Percentiles rank a stretch among this genome's conserved stretches.
Conservation (phyloP, 1,140 invertebrate species). For the Zaprionus kolodkinae region DNA sequence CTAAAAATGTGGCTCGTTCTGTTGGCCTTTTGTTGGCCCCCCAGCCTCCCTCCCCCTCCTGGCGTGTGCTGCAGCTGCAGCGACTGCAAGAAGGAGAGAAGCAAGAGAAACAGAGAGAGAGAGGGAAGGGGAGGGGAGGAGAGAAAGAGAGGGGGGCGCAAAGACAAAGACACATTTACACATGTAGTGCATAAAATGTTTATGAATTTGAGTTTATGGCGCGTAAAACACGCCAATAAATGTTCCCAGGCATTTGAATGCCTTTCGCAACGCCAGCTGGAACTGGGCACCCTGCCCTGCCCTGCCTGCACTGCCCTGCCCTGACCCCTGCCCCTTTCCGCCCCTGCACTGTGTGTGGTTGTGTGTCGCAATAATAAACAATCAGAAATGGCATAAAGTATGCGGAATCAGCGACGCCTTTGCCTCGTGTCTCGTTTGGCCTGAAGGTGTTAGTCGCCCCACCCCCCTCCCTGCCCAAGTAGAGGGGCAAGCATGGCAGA, state of each 20-base stretch:
- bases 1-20: slow-evolving; percentile 39
- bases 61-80: slow-evolving; percentile 19
- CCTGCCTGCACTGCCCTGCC: slow-evolving; percentile 8
- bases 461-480: too few species aligned
- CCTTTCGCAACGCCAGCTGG: slow-evolving; percentile 46
- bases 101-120: not conserved
- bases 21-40: not conserved
- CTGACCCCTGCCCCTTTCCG: not conserved
- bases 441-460: slow-evolving; percentile 62
- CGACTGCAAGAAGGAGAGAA: slow-evolving; percentile 7
- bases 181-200: slow-evolving; percentile 83
- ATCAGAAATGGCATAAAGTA: slow-evolving; percentile 81
- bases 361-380: slow-evolving; percentile 82
- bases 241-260: slow-evolving; percentile 78
- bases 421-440: slow-evolving; percentile 13
- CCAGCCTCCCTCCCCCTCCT: too few species aligned
- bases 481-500: too few species aligned
- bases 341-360: slow-evolving; percentile 23
- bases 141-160: not conserved
- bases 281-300: slow-evolving; percentile 12
- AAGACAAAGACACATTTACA: slow-evolving; percentile 64
- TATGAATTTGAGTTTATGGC: slow-evolving; percentile 83
- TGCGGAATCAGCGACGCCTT: slow-evolving; percentile 62
- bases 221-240: slow-evolving; percentile 83
- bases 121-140: not conserved